Conservation (phyloP, 1,140 invertebrate species). For the Drosophila novamexicana region DNA sequence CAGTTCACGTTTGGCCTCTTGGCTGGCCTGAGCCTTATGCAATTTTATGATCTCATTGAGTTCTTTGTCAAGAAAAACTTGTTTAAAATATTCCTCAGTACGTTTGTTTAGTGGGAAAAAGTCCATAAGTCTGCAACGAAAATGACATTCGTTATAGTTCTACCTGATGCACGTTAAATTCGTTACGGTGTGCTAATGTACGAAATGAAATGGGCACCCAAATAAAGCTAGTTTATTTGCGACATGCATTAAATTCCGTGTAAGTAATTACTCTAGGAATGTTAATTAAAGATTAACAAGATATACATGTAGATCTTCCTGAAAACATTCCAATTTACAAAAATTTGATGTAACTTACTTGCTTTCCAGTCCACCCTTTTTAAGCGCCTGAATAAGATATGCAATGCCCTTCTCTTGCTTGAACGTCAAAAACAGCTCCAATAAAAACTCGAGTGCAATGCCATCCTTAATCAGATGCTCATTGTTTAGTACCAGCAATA, state of each 20-base stretch:
- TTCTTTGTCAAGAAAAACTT: conserved; percentile 93
- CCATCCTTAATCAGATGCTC: conserved; percentile 98
- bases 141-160: background rate
- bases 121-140: conserved; percentile 90
- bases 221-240: conserved; percentile 77
- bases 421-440: conserved; percentile 96
- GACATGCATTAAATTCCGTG: conserved; percentile 64
- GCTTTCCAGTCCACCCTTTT: conserved; percentile 95
- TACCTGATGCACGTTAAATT: background rate
- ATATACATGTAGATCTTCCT: conserved; percentile 69
- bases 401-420: conserved; percentile 95
- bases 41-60: conserved; percentile 94
- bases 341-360: conserved; percentile 84
- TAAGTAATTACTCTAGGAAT: conserved; percentile 67
- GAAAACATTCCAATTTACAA: conserved; percentile 67
- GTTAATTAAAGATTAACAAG: conserved; percentile 81
- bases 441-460: conserved; percentile 95
- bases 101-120: conserved; percentile 97
- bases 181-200: conserved; percentile 43
- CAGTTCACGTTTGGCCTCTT: conserved; percentile 92
- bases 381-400: conserved; percentile 93
- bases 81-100: conserved; percentile 94
- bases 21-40: conserved; percentile 95
- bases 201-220: conserved; percentile 79
- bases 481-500: conserved; percentile 92